Conservation (phyloP, 2,113 vertebrate species). For the Gallinago media region DNA sequence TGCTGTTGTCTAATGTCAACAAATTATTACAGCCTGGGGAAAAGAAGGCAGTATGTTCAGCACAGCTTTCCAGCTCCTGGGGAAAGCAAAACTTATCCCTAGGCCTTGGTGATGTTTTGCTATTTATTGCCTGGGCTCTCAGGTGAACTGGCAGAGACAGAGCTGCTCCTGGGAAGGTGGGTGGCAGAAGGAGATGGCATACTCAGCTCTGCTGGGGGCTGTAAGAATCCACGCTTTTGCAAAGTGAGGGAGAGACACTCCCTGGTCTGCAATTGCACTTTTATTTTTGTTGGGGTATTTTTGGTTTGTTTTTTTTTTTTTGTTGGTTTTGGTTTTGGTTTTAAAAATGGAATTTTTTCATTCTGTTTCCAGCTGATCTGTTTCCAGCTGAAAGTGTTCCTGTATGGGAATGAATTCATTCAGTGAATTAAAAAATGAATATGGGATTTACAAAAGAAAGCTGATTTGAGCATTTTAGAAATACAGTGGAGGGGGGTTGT, state of each 20-base stretch:
- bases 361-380: not conserved
- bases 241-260: not conserved
- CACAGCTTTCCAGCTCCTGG: not conserved
- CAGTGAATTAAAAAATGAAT: not conserved
- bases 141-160: not conserved
- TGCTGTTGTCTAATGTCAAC: accelerated
- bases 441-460: not conserved
- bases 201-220: not conserved
- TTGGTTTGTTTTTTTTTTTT: not conserved
- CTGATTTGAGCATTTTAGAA: not conserved
- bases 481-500: accelerated
- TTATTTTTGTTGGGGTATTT: too few relatives aligned
- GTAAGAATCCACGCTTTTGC: not conserved
- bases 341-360: not conserved
- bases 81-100: not conserved
- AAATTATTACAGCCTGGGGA: not conserved
- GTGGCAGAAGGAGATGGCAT: accelerated
- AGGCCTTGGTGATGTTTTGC: not conserved
- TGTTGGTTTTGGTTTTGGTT: not conserved
- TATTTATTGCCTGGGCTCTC: accelerated
- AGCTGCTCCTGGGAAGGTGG: not conserved
- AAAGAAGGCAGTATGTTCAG: not conserved
- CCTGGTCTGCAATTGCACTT: not conserved
- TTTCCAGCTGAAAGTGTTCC: not conserved
- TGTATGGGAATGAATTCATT: not conserved